Evolutionary conservation across 2,797 vertebrate species (phyloP).

Genomic region (Hypotaenidia okinawae): DNA sequence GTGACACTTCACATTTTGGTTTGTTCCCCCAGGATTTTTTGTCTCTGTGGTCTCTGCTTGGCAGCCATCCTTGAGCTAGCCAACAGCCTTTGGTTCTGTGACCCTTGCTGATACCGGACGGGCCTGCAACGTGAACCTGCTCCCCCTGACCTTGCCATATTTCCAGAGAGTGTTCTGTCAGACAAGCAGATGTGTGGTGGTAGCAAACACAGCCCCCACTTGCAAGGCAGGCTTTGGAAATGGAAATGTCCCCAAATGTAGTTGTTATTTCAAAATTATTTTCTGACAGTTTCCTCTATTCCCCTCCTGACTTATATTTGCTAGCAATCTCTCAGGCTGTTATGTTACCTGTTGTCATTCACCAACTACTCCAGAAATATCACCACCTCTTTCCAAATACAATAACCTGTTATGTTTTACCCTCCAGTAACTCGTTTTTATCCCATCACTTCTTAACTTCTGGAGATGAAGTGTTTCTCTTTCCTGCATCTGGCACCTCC

Average conservation of each 20-base stretch:
- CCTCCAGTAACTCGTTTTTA: background rate
- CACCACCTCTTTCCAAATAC: background rate
- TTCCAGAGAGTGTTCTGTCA: background rate
- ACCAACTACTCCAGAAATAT: background rate
- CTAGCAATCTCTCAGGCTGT: background rate
- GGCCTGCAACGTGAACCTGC: background rate
- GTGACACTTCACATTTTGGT: background rate
- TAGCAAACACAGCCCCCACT: background rate
- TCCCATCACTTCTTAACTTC: background rate
- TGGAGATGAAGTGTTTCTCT: background rate
- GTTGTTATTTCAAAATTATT: background rate
- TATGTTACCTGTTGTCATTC: background rate
- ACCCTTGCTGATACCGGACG: accelerated
- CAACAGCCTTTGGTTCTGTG: background rate
- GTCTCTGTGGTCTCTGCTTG: background rate
- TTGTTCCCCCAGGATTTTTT: background rate
- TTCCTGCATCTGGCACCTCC: background rate
- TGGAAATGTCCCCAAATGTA: background rate
- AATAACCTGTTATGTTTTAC: background rate
- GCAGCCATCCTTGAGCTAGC: background rate
- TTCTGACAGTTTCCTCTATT: background rate
- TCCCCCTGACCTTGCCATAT: background rate
- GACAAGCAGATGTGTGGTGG: background rate
- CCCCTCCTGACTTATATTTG: background rate
- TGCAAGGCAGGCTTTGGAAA: background rate